Evolutionary conservation across 2,888 invertebrate genomes (phyloP).

Genomic region (Monoplex corrugatus): DNA sequence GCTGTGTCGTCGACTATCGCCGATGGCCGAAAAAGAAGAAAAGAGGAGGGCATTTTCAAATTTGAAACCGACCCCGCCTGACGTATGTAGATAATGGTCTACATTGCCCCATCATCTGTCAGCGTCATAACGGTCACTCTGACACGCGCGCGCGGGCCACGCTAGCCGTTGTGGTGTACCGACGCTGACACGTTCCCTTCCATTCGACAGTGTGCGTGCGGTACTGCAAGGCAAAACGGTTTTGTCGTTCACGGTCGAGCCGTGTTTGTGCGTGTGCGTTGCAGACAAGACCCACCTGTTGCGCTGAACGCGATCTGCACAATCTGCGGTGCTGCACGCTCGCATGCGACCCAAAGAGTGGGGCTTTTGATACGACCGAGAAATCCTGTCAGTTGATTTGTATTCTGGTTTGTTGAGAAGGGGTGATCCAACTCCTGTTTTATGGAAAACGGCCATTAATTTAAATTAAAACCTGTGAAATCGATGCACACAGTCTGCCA

Average conservation of each 20-base stretch:
- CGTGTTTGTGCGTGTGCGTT: not conserved
- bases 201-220: not conserved
- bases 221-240: not conserved
- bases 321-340: no score
- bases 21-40: not conserved
- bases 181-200: not conserved
- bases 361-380: no score
- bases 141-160: conserved; percentile 37
- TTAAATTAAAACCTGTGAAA: no score
- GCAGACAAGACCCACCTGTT: conserved; percentile 25
- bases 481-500: no score
- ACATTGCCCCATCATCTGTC: conserved; percentile 34
- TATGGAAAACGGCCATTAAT: no score
- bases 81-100: conserved; percentile 37
- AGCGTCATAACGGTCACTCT: conserved; percentile 36
- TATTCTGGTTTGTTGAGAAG: no score
- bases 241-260: not conserved
- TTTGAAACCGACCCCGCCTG: conserved; percentile 40
- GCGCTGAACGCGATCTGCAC: no score
- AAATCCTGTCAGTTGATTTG: no score
- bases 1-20: not conserved
- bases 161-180: not conserved
- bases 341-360: no score
- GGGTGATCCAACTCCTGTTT: no score
- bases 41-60: conserved; percentile 38